These are phyloP conservation scores for Zele albiditarsus DNA, from an alignment of 2,888 invertebrate species.

Conservation along the genomic window DNA sequence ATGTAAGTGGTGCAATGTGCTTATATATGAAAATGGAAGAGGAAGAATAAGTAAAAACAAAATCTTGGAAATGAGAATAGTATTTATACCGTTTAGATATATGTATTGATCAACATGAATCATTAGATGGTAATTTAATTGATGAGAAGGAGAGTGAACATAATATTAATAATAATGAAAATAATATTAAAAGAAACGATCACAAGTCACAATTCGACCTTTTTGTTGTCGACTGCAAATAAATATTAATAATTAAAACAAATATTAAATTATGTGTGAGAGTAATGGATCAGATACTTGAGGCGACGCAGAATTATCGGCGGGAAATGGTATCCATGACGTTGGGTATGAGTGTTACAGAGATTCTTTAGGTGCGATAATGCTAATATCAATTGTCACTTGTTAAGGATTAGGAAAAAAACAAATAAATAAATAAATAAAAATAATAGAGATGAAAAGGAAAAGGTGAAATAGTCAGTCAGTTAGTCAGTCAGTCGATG, in stretches of 20 bases:
- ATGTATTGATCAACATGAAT: constrained; percentile 27
- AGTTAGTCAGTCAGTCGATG: neutral
- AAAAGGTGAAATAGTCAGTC: constrained; percentile 15
- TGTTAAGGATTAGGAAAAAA: neutral
- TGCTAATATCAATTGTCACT: constrained; percentile 1
- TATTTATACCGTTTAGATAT: constrained; percentile 43
- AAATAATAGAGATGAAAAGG: constrained; percentile 23
- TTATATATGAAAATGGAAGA: neutral
- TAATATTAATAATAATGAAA: no score
- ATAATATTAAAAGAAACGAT: constrained; percentile 8
- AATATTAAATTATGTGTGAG: neutral
- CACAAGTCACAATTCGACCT: constrained; percentile 18
- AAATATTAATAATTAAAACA: constrained; percentile 7
- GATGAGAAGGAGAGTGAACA: neutral
- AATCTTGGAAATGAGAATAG: constrained; percentile 25
- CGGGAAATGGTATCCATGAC: constrained; percentile 4
- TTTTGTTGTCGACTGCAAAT: neutral
- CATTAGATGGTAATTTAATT: constrained; percentile 27
- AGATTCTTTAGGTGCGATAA: constrained; percentile 10
- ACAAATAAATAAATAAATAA: constrained; percentile 29
- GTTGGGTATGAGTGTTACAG: neutral
- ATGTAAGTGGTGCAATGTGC: constrained; percentile 1
- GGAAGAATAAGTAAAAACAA: constrained; percentile 5
- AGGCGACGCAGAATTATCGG: constrained; percentile 30
- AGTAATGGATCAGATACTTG: constrained; percentile 29